phyloP scores from a whole-genome alignment of 2,113 vertebrate genomes.

The Orycteropus afer region DNA sequence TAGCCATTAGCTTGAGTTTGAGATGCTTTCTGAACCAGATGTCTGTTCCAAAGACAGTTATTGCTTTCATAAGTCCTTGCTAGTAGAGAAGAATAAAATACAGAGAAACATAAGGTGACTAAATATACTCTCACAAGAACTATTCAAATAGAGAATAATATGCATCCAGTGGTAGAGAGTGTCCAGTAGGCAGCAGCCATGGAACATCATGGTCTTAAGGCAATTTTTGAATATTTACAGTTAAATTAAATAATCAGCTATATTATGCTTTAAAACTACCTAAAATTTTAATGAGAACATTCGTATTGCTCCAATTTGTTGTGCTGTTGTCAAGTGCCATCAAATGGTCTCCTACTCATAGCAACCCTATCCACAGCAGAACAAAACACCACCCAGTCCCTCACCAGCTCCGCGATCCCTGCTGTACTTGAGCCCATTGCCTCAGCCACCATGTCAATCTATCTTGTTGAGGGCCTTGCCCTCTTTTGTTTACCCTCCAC shows the following conservation, averaged over 20 bases:
- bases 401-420: no score
- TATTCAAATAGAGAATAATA: not conserved
- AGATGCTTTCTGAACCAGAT: not conserved
- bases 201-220: slow-evolving; percentile 61
- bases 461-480: no score
- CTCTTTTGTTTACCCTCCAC: no score
- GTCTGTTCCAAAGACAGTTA: not conserved
- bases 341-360: no score
- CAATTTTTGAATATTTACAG: slow-evolving; percentile 71
- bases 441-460: no score
- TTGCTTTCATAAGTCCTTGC: not conserved
- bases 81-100: not conserved
- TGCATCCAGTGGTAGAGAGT: not conserved
- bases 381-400: no score
- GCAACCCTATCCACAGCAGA: no score
- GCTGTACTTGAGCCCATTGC: no score
- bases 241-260: slow-evolving; percentile 62
- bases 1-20: not conserved
- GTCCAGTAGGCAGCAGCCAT: not conserved
- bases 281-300: slow-evolving; percentile 69
- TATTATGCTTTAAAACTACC: slow-evolving; percentile 58
- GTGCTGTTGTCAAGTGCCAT: no score
- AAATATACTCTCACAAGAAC: not conserved
- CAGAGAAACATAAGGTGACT: not conserved
- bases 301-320: no score